Percentiles rank a stretch among this genome's conserved stretches.
Conservation (phyloP, 2,888 invertebrate species). For the Drosophila vallismaia region DNA sequence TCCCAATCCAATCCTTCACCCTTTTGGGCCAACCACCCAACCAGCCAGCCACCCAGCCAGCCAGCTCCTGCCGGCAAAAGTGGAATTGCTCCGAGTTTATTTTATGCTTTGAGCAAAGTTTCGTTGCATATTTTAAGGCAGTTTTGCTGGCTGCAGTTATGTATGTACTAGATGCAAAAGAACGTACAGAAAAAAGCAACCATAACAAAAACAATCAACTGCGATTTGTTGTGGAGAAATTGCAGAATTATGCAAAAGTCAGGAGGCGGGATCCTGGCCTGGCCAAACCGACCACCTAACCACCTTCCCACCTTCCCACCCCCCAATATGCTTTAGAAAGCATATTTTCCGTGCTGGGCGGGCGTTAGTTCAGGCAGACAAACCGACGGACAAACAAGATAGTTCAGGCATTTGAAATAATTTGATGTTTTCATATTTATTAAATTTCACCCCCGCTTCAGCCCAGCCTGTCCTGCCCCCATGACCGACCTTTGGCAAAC, state of each 20-base stretch:
- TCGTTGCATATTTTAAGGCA: conserved; percentile 79
- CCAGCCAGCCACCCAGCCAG: neutral
- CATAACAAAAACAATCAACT: conserved; percentile 73
- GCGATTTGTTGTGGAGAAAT: conserved; percentile 79
- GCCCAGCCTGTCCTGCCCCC: neutral
- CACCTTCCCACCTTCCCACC: too few species aligned
- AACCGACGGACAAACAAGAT: conserved; percentile 36
- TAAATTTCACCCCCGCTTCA: conserved; percentile 55
- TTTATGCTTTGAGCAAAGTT: conserved; percentile 78
- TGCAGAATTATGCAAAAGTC: conserved; percentile 75
- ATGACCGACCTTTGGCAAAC: conserved; percentile 41
- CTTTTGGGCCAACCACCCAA: conserved; percentile 37
- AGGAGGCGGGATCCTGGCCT: conserved; percentile 7
- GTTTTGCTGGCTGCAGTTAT: conserved; percentile 63
- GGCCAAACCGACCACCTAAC: neutral
- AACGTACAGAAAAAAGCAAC: conserved; percentile 10
- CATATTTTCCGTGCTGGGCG: conserved; percentile 68
- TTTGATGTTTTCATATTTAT: conserved; percentile 79
- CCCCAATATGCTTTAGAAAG: conserved; percentile 19
- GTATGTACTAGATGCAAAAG: conserved; percentile 36
- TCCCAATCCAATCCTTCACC: conserved; percentile 15
- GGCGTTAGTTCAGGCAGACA: conserved; percentile 66
- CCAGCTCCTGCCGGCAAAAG: conserved; percentile 45
- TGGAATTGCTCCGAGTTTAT: conserved; percentile 73
- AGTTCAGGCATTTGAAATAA: conserved; percentile 71